Evolutionary conservation across 2,113 vertebrate genomes (phyloP).

Genomic region (Shinisaurus crocodilurus): DNA sequence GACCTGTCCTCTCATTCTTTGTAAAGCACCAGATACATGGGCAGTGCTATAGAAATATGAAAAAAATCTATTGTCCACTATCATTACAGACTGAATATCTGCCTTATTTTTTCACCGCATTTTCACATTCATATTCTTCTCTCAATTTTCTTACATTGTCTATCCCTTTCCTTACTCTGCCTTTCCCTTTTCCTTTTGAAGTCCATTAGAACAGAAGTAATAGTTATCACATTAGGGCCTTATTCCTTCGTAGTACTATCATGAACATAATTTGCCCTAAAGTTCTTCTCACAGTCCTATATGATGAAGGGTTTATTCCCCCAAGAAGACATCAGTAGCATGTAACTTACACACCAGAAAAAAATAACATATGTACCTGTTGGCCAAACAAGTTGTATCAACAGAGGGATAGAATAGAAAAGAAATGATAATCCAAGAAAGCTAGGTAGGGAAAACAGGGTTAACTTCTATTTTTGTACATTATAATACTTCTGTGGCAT

Average conservation of each 20-base stretch:
- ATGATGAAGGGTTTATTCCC: fast-evolving
- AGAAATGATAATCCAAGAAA: not conserved
- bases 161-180: not conserved
- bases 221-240: not conserved
- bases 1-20: not conserved
- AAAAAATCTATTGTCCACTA: not conserved
- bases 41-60: not conserved
- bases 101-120: not conserved
- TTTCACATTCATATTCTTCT: not conserved
- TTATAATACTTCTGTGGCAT: not conserved
- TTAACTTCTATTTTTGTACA: not conserved
- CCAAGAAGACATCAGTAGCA: not conserved
- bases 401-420: not conserved
- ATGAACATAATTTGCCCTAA: not conserved
- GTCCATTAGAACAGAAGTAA: not conserved
- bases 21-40: not conserved
- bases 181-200: not conserved
- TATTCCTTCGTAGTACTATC: not conserved
- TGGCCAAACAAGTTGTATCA: not conserved
- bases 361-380: not conserved
- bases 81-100: not conserved
- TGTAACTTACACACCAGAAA: not conserved
- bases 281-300: not conserved
- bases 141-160: not conserved
- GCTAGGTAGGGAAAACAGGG: not conserved